Evolutionary conservation across 2,797 vertebrate species (phyloP).

Genomic region (Myotis vivesi): DNA sequence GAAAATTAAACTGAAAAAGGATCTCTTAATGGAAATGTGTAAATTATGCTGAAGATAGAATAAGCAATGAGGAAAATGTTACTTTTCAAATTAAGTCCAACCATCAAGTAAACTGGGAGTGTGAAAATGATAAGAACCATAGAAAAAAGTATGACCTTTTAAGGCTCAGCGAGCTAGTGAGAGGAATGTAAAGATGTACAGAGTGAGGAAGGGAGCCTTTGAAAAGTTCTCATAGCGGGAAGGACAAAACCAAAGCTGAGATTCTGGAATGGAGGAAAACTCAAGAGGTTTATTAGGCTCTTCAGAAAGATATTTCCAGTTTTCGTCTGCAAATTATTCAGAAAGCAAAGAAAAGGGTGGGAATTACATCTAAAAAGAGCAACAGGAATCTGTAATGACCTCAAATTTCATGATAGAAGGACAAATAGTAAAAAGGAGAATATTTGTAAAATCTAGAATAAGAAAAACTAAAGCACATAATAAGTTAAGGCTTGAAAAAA

Average conservation of each 20-base stretch:
- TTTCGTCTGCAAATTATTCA: neutral
- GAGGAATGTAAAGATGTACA: neutral
- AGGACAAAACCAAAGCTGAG: neutral
- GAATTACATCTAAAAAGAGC: neutral
- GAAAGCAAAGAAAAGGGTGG: neutral
- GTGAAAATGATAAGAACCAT: neutral
- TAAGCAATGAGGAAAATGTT: conserved; percentile 20
- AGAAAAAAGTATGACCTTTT: neutral
- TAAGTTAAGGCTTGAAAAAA: neutral
- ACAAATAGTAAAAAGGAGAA: neutral
- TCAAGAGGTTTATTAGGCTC: neutral
- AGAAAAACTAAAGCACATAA: neutral
- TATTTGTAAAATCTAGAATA: neutral
- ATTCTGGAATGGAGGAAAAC: neutral
- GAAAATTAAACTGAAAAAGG: conserved; percentile 6
- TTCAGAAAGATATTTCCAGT: neutral
- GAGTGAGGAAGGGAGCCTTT: neutral
- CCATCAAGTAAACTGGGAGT: neutral
- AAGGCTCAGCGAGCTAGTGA: neutral
- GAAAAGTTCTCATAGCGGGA: neutral
- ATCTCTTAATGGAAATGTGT: conserved; percentile 27
- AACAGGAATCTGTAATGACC: neutral
- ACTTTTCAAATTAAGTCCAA: conserved; percentile 53
- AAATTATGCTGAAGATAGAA: conserved; percentile 45
- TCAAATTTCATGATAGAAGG: neutral